Evolutionary conservation across 2,113 vertebrate genomes (phyloP).

Genomic region (Neolamprologus toae): DNA sequence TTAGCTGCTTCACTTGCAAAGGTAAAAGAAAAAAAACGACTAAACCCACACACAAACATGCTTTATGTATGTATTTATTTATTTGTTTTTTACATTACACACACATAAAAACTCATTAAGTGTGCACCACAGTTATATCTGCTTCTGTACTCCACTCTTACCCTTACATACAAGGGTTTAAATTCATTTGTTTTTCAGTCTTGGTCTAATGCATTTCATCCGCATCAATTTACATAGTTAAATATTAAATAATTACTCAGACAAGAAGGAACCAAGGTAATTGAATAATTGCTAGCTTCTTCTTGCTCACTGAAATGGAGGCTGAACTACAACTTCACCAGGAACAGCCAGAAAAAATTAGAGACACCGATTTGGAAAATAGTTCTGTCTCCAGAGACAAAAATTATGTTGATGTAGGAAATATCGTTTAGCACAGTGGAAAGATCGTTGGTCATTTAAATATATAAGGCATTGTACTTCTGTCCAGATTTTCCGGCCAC

Average conservation of each 20-base stretch:
- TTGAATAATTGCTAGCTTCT: neutral
- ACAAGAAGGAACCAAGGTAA: slow-evolving; percentile 19
- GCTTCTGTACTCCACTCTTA: neutral
- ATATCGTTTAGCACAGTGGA: neutral
- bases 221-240: slow-evolving; percentile 21
- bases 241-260: slow-evolving; percentile 41
- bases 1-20: slow-evolving; percentile 65
- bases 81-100: neutral
- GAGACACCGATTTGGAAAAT: neutral
- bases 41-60: neutral
- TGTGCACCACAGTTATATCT: neutral
- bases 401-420: neutral
- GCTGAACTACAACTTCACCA: neutral
- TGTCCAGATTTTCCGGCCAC: rapidly evolving
- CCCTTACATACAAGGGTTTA: neutral
- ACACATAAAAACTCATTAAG: neutral
- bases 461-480: rapidly evolving
- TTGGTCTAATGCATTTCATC: neutral
- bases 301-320: neutral
- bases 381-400: neutral
- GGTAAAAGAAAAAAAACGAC: slow-evolving; percentile 8
- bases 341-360: neutral
- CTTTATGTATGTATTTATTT: neutral
- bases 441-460: neutral
- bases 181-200: neutral